A percentile compares a stretch with the other conserved stretches of the same genome.
These are phyloP conservation scores for Tauraco hartlaubi DNA, from an alignment of 2,797 vertebrate species.

Conservation along the genomic window DNA sequence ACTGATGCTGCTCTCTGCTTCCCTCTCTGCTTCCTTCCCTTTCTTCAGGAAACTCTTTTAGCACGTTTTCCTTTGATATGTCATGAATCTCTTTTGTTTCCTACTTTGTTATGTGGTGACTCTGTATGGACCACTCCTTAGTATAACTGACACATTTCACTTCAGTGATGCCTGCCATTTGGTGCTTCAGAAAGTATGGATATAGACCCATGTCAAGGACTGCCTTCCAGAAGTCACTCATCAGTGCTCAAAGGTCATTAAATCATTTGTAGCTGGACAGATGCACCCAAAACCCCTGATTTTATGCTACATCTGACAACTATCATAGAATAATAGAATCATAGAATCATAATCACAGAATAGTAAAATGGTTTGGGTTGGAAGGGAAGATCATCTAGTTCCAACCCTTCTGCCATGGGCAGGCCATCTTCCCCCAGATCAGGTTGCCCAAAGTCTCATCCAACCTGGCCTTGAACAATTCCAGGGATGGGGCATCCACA, in stretches of 20 bases:
- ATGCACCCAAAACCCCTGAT: background rate
- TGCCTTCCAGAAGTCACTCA: background rate
- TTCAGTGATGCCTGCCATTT: background rate
- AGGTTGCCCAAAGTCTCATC: too few species aligned
- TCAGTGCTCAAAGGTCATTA: background rate
- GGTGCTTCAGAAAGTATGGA: background rate
- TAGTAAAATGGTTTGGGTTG: too few species aligned
- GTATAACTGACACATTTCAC: background rate
- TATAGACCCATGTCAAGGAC: background rate
- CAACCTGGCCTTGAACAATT: too few species aligned
- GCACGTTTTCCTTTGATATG: background rate
- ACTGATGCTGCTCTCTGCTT: background rate
- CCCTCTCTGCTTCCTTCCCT: background rate
- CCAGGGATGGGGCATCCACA: too few species aligned
- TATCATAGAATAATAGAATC: background rate
- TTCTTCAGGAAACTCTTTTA: background rate
- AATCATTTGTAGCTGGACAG: background rate
- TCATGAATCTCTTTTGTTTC: background rate
- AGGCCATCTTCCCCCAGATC: too few species aligned
- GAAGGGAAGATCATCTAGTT: too few species aligned
- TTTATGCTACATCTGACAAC: background rate
- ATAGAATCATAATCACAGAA: too few species aligned
- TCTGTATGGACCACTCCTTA: background rate
- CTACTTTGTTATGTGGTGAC: background rate
- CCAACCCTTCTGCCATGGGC: too few species aligned